These are phyloP conservation scores for Carcharodon carcharias DNA, from an alignment of 2,797 vertebrate genomes.

Conservation along the genomic window DNA sequence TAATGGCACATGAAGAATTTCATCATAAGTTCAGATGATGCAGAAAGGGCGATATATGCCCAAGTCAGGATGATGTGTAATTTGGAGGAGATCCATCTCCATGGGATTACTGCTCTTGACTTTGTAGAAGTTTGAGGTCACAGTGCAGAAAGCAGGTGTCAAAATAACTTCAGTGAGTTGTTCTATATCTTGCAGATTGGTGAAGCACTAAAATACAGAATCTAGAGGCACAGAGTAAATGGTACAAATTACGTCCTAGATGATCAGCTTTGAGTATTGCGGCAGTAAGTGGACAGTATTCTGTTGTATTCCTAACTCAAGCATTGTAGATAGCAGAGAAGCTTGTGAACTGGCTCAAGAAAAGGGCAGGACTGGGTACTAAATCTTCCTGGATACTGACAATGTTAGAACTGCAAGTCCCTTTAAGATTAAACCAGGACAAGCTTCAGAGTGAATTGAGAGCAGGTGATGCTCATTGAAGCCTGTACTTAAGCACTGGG, in stretches of 20 bases:
- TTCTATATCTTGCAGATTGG: not conserved
- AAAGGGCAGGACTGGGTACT: too few relatives aligned
- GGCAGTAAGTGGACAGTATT: not conserved
- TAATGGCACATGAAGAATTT: not conserved
- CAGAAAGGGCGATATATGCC: not conserved
- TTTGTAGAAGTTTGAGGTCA: not conserved
- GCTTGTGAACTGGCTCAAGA: not conserved
- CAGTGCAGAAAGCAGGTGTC: not conserved
- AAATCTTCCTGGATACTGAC: too few relatives aligned
- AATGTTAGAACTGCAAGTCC: too few relatives aligned
- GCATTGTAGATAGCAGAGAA: not conserved
- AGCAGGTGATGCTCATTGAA: too few relatives aligned
- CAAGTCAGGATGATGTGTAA: not conserved
- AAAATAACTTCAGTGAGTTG: not conserved
- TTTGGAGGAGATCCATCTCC: not conserved
- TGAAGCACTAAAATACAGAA: not conserved
- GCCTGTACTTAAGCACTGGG: too few relatives aligned
- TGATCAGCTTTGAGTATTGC: not conserved
- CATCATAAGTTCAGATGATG: not conserved
- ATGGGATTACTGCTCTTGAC: not conserved
- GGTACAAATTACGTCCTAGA: not conserved
- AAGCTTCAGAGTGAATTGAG: too few relatives aligned
- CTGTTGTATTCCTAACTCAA: not conserved
- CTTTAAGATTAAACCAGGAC: too few relatives aligned
- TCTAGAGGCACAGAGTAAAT: not conserved